Conservation (phyloP, 2,888 invertebrate genomes). For the Orthosia incerta region DNA sequence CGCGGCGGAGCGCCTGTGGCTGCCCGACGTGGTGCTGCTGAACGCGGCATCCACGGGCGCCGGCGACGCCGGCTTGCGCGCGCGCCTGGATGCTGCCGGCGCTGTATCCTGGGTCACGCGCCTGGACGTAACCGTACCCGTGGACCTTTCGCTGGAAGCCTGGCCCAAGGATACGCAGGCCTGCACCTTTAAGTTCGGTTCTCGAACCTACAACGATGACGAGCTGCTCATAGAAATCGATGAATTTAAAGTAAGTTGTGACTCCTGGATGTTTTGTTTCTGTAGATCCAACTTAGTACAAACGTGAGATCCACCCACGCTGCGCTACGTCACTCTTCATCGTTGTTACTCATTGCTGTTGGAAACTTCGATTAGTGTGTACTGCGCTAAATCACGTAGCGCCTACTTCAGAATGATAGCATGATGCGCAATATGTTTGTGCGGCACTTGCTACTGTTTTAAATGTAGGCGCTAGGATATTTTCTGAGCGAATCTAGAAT, state of each 20-base stretch:
- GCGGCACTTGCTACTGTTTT: neutral
- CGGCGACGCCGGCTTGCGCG: constrained; percentile 92
- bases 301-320: neutral
- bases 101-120: constrained; percentile 85
- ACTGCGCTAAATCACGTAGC: too few species aligned
- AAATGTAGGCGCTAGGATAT: neutral
- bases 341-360: too few species aligned
- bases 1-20: constrained; percentile 94
- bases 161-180: constrained; percentile 95
- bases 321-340: neutral
- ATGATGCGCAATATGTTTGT: neutral
- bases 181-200: constrained; percentile 93
- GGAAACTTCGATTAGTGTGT: too few species aligned
- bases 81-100: constrained; percentile 92
- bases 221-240: constrained; percentile 86
- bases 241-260: constrained; percentile 71
- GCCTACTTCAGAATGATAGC: neutral
- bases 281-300: neutral
- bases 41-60: constrained; percentile 93
- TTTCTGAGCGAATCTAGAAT: neutral
- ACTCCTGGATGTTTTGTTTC: neutral
- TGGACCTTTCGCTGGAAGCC: constrained; percentile 86
- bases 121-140: constrained; percentile 78
- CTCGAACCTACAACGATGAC: constrained; percentile 93
- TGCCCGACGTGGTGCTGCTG: constrained; percentile 94